These are phyloP conservation scores for Ophiothrix spiculata DNA, from an alignment of 35 echinoderm and acorn worm species.

Conservation along the genomic window DNA sequence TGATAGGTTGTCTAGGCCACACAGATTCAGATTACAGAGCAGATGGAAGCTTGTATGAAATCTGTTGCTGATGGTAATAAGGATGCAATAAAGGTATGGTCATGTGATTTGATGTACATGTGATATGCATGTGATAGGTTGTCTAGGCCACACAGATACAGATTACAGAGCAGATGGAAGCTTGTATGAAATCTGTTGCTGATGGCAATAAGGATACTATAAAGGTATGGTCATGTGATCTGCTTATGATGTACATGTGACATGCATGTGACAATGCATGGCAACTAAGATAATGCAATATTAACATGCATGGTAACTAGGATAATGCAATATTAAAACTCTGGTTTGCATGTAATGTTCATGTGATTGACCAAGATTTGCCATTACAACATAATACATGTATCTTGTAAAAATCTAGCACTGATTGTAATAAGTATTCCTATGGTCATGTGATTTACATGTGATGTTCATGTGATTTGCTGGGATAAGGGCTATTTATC, in stretches of 20 bases:
- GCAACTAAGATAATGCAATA: neutral
- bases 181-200: neutral
- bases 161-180: neutral
- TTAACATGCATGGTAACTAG: neutral
- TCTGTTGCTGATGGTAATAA: neutral
- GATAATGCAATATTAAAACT: neutral
- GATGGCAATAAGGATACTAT: conserved; percentile 21
- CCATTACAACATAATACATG: too few relatives aligned
- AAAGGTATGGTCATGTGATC: conserved; percentile 45
- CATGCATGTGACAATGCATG: too few relatives aligned
- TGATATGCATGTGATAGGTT: neutral
- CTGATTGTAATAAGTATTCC: too few relatives aligned
- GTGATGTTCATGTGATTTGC: too few relatives aligned
- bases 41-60: neutral
- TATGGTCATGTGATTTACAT: too few relatives aligned
- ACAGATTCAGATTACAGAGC: conserved; percentile 51
- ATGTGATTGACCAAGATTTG: too few relatives aligned
- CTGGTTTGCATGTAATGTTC: neutral
- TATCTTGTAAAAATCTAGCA: too few relatives aligned
- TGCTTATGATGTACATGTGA: neutral
- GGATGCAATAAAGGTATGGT: neutral
- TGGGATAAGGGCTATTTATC: too few relatives aligned
- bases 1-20: conserved; percentile 11
- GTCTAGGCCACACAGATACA: neutral
- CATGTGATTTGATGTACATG: neutral